These are phyloP conservation scores for Coleophora deauratella DNA, from an alignment of 2,888 invertebrate genomes.

Conservation along the genomic window DNA sequence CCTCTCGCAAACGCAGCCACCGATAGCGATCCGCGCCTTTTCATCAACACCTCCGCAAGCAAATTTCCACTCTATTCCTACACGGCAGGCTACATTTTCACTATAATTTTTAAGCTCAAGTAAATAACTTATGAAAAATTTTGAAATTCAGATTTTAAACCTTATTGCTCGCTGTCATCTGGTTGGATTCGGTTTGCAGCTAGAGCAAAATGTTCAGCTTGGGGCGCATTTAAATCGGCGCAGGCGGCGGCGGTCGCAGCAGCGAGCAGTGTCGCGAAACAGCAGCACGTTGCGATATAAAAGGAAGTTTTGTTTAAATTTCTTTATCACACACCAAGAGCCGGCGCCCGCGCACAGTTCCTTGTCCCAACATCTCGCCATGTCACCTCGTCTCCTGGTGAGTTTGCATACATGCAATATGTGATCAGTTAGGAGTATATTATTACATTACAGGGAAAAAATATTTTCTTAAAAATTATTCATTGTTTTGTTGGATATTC, in stretches of 20 bases:
- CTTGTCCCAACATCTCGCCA: constrained; percentile 35
- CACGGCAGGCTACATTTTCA: constrained; percentile 33
- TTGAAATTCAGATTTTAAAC: constrained; percentile 5
- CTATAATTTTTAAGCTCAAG: constrained; percentile 26
- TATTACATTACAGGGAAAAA: no score
- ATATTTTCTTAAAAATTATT: no score
- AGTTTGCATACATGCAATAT: constrained; percentile 28
- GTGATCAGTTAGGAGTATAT: no score
- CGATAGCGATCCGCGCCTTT: no score
- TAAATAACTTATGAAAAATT: no score
- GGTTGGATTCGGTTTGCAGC: constrained; percentile 26
- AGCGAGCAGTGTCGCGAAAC: constrained; percentile 68
- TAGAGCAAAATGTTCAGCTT: constrained; percentile 12
- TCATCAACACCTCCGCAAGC: constrained; percentile 10
- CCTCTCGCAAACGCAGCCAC: no score
- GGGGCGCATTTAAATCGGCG: background rate
- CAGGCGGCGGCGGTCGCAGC: no score
- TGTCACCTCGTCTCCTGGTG: constrained; percentile 70
- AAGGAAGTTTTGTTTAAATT: constrained; percentile 69
- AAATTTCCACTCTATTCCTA: constrained; percentile 29
- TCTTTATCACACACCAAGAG: constrained; percentile 64
- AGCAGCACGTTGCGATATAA: constrained; percentile 70
- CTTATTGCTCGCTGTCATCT: constrained; percentile 19
- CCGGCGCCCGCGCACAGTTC: constrained; percentile 51
- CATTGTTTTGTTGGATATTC: no score